Conservation (phyloP, 2,888 invertebrate species). For the Galerucella calmariensis region DNA sequence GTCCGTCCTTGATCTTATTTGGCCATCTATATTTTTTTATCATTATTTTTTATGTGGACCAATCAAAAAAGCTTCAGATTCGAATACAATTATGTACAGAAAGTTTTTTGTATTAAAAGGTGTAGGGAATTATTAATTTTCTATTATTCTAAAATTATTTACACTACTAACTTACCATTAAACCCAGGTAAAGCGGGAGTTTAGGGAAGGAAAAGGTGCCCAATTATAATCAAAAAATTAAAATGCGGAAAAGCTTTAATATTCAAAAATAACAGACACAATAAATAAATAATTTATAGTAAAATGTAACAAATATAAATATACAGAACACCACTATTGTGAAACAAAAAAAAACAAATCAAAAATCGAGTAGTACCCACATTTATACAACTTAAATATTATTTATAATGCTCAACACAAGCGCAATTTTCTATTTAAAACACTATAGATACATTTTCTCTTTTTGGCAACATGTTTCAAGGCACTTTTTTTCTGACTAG, state of each 20-base stretch:
- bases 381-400: constrained; percentile 18
- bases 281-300: constrained; percentile 57
- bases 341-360: constrained; percentile 7
- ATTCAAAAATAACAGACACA: constrained; percentile 57
- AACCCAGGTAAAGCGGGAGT: constrained; percentile 8
- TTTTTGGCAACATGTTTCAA: constrained; percentile 28
- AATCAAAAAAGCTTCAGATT: no score
- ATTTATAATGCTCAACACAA: constrained; percentile 20
- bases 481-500: constrained; percentile 40
- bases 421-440: constrained; percentile 20
- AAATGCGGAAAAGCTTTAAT: constrained; percentile 61
- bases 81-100: no score
- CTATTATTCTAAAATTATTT: no score
- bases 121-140: no score
- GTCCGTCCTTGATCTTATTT: no score
- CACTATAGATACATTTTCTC: constrained; percentile 7
- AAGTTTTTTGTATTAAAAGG: no score
- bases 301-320: constrained; percentile 54
- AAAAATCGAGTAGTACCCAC: constrained; percentile 25
- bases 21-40: no score
- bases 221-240: constrained; percentile 48
- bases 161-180: constrained; percentile 19
- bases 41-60: no score
- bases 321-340: constrained; percentile 42
- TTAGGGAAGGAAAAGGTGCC: constrained; percentile 44